Conservation (phyloP, 2,113 vertebrate species). For the Apeltes quadracus region DNA sequence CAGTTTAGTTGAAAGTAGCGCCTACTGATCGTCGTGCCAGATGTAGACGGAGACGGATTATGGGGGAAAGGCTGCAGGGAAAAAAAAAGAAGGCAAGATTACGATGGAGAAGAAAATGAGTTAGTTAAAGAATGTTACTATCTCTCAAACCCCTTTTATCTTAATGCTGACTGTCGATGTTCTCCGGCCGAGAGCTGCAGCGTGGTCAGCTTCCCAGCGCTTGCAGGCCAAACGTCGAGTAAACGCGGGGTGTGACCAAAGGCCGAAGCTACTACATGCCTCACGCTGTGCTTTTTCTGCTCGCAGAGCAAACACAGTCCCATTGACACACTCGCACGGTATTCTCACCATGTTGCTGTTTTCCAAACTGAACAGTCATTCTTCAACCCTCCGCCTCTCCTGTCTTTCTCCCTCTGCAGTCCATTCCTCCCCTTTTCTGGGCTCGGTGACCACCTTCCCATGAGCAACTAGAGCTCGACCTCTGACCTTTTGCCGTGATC, state of each 20-base stretch:
- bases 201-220: conserved; percentile 33
- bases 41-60: conserved; percentile 22
- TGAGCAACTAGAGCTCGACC: conserved; percentile 70
- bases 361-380: conserved; percentile 42
- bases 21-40: neutral
- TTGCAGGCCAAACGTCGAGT: conserved; percentile 50
- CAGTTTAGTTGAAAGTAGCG: neutral
- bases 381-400: conserved; percentile 17
- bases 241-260: conserved; percentile 70
- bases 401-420: conserved; percentile 53
- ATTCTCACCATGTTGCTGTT: conserved; percentile 65
- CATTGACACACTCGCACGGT: conserved; percentile 44
- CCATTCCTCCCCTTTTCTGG: conserved; percentile 58
- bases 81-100: neutral
- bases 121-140: conserved; percentile 2
- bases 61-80: conserved; percentile 7
- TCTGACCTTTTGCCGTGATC: conserved; percentile 66
- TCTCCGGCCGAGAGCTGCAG: conserved; percentile 30
- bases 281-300: conserved; percentile 36
- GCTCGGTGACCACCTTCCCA: conserved; percentile 61
- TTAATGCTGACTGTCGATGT: conserved; percentile 31
- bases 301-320: conserved; percentile 31
- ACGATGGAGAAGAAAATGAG: neutral
- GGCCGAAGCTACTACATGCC: conserved; percentile 45
- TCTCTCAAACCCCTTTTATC: conserved; percentile 12